Conservation (phyloP, 2,888 invertebrate species). For the Alloplasta piceator region DNA sequence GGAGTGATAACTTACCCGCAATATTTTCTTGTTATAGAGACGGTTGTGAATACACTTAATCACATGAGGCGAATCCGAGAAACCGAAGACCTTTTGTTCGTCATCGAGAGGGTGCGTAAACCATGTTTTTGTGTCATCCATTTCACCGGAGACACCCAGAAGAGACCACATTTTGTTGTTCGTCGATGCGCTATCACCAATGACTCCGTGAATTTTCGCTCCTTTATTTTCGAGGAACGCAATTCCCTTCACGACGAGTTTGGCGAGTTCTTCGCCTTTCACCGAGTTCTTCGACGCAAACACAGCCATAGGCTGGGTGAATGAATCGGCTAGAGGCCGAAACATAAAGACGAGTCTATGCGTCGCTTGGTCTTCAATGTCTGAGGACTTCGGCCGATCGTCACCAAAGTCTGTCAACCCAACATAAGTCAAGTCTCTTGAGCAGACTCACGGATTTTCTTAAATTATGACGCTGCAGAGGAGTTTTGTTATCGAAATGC, state of each 20-base stretch:
- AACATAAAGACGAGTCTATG: not conserved
- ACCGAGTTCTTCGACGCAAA: slow-evolving; percentile 1
- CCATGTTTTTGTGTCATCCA: slow-evolving; percentile 30
- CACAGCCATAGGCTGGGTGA: not conserved
- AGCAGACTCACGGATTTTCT: too few species aligned
- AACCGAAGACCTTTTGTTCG: slow-evolving; percentile 36
- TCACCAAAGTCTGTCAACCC: too few species aligned
- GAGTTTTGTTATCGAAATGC: slow-evolving; percentile 48
- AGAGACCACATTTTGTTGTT: slow-evolving; percentile 42
- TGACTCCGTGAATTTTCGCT: slow-evolving; percentile 51
- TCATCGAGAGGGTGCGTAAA: slow-evolving; percentile 36
- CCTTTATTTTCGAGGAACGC: slow-evolving; percentile 46
- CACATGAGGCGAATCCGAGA: slow-evolving; percentile 35
- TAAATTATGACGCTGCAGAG: too few species aligned
- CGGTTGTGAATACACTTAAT: slow-evolving; percentile 38
- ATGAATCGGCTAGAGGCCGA: slow-evolving; percentile 1
- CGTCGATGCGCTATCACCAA: slow-evolving; percentile 43
- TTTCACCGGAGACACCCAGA: slow-evolving; percentile 20
- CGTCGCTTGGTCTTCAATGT: not conserved
- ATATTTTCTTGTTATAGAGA: slow-evolving; percentile 34
- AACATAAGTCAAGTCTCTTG: too few species aligned
- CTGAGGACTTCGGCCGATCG: too few species aligned
- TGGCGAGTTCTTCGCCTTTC: slow-evolving; percentile 41
- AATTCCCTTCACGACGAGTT: slow-evolving; percentile 28
- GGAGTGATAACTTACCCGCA: slow-evolving; percentile 38